A percentile compares a stretch with the other conserved stretches of the same genome.
phyloP scores from a whole-genome alignment of 2,797 vertebrate species.

The Sebastes oblongus region DNA sequence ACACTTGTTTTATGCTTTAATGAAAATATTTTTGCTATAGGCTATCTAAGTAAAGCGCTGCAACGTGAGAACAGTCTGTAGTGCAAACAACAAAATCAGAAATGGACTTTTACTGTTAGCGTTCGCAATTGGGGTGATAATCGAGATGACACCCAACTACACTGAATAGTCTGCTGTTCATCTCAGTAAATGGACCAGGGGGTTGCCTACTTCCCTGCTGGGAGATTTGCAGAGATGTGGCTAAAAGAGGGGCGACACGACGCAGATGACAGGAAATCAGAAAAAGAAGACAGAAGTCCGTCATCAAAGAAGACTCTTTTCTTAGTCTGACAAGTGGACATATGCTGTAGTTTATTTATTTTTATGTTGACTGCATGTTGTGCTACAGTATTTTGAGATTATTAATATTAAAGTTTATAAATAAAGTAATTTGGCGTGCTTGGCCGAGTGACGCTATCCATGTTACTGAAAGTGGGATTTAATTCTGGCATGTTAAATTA shows the following conservation, averaged over 20 bases:
- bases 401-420: neutral
- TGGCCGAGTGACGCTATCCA: neutral
- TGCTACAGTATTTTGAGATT: neutral
- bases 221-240: neutral
- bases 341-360: neutral
- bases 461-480: neutral
- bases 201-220: no score
- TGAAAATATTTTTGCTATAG: neutral
- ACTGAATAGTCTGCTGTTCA: neutral
- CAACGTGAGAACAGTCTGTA: neutral
- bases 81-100: neutral
- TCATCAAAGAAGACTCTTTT: neutral
- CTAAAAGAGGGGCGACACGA: neutral
- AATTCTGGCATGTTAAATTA: no score
- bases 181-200: neutral
- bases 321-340: neutral
- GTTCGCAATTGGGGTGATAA: neutral
- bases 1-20: neutral
- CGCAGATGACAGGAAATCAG: neutral
- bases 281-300: neutral
- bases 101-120: neutral
- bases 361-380: neutral
- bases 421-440: neutral
- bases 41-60: neutral
- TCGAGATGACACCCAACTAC: neutral